These are phyloP conservation scores for Rhabdornis inornatus DNA, from an alignment of 2,113 vertebrate genomes.

Conservation along the genomic window DNA sequence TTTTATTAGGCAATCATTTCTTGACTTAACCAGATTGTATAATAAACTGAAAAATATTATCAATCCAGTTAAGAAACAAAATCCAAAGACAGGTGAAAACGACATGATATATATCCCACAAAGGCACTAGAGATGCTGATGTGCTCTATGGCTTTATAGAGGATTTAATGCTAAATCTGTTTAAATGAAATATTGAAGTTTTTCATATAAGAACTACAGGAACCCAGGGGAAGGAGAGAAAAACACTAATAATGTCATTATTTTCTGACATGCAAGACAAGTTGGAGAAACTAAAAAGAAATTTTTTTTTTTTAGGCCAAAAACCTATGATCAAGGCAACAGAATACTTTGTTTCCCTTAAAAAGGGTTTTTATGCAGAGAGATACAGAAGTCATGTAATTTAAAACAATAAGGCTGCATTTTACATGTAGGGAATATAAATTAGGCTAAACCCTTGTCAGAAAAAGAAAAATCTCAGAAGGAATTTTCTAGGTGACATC, in stretches of 20 bases:
- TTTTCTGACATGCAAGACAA: background rate
- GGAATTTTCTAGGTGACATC: background rate
- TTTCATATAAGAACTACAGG: background rate
- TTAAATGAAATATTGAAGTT: background rate
- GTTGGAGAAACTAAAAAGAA: background rate
- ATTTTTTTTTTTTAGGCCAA: background rate
- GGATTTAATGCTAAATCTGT: background rate
- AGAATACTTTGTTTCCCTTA: background rate
- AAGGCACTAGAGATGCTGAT: background rate
- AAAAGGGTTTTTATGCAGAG: background rate
- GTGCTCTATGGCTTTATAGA: background rate
- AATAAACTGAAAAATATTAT: background rate
- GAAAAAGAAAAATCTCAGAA: background rate
- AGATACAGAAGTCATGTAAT: background rate
- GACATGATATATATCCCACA: background rate
- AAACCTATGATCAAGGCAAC: background rate
- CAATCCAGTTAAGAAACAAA: background rate
- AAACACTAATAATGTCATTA: background rate
- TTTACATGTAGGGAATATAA: background rate
- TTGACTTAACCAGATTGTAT: background rate
- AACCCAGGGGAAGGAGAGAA: background rate
- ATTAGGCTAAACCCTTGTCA: background rate
- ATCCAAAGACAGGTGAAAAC: background rate
- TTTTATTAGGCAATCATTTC: background rate
- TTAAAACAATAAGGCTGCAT: background rate